phyloP scores from a whole-genome alignment of 1,140 invertebrate species.

The Prorops nasuta region DNA sequence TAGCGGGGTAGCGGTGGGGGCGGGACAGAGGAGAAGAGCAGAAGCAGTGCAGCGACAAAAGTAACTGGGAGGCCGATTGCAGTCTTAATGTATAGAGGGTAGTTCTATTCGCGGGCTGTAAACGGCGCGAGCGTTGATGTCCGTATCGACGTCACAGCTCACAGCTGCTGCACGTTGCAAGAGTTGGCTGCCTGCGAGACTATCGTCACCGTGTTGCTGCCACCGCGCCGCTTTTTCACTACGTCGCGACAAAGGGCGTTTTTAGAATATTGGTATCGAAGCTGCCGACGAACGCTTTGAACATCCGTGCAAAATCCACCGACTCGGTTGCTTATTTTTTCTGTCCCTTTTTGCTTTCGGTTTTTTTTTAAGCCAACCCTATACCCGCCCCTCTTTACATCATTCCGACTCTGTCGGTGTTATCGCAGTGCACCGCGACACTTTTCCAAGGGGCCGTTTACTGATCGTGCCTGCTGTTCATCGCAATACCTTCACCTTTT shows the following conservation, averaged over 20 bases:
- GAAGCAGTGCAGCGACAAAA: background rate
- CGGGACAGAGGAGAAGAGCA: background rate
- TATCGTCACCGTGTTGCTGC: conserved; percentile 11
- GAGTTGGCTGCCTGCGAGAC: conserved; percentile 13
- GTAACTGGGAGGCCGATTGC: no score
- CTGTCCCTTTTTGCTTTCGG: conserved; percentile 18
- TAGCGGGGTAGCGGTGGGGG: no score
- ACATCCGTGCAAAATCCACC: no score
- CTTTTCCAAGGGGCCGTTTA: no score
- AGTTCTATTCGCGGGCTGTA: no score
- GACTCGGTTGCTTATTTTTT: conserved; percentile 18
- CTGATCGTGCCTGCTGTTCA: no score
- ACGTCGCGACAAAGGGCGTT: conserved; percentile 49
- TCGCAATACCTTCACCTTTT: no score
- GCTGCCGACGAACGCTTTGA: conserved; percentile 26
- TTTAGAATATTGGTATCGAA: conserved; percentile 58
- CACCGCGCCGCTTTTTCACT: conserved; percentile 38
- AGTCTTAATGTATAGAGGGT: no score
- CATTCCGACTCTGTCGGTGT: no score
- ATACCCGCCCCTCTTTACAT: conserved; percentile 13
- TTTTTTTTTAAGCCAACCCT: conserved; percentile 15
- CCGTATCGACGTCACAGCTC: no score
- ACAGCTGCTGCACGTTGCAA: background rate
- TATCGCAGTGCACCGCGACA: no score
- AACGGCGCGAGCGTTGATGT: no score